Conservation (phyloP, 1,140 invertebrate species). For the Bilobella aurantiaca region DNA sequence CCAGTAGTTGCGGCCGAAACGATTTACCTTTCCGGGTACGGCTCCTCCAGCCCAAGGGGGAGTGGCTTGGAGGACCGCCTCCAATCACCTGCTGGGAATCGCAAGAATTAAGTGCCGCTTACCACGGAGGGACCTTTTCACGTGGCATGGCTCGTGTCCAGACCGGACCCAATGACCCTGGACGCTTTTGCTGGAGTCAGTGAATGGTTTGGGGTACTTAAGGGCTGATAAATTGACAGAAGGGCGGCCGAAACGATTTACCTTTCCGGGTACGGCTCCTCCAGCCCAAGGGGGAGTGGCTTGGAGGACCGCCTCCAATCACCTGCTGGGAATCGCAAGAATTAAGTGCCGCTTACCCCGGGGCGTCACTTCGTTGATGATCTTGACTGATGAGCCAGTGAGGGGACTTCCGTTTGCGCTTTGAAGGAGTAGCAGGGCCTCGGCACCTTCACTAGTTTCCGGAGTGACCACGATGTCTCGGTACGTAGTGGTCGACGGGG, state of each 20-base stretch:
- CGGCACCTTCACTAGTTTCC: conserved; percentile 27
- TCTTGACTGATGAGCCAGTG: conserved; percentile 13
- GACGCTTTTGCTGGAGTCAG: neutral
- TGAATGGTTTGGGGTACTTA: too few species aligned
- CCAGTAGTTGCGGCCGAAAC: too few species aligned
- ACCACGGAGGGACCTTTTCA: conserved; percentile 11
- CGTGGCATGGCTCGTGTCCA: neutral
- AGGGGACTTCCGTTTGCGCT: conserved; percentile 1
- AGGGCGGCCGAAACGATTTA: too few species aligned
- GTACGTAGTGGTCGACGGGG: conserved; percentile 4
- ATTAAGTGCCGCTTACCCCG: conserved; percentile 17
- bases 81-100: too few species aligned
- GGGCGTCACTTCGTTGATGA: conserved; percentile 19
- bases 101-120: neutral
- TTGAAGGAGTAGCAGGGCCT: conserved; percentile 26
- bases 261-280: too few species aligned
- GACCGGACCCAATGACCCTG: neutral
- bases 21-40: too few species aligned
- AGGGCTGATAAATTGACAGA: neutral
- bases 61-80: too few species aligned
- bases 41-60: too few species aligned
- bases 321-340: too few species aligned
- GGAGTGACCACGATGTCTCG: conserved; percentile 22
- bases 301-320: too few species aligned
- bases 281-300: too few species aligned